phyloP scores from a whole-genome alignment of 2,888 invertebrate species.

The Gymnocheta viridis region DNA sequence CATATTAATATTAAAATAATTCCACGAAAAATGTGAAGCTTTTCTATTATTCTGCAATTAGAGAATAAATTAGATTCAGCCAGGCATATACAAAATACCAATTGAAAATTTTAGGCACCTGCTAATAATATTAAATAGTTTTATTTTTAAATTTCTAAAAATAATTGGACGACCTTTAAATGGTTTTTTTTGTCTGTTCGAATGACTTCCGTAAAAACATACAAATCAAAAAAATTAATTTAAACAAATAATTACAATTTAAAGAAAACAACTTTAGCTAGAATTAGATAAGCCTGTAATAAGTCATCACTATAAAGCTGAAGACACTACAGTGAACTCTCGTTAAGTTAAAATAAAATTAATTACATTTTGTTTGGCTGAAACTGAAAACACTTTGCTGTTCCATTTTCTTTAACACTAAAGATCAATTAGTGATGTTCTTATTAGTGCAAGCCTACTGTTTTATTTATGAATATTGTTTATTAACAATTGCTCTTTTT shows the following conservation, averaged over 20 bases:
- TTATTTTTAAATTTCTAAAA: conserved; percentile 24
- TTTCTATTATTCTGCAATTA: not conserved
- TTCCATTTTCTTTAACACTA: too few relatives aligned
- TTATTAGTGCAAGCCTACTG: not conserved
- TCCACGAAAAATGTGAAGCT: not conserved
- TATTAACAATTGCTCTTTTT: not conserved
- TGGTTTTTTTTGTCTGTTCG: not conserved
- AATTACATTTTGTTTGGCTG: too few relatives aligned
- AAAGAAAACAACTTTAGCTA: not conserved
- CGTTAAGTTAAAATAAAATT: not conserved
- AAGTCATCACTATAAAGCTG: not conserved
- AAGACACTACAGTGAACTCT: not conserved
- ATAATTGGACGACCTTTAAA: not conserved
- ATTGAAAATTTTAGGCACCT: conserved; percentile 5
- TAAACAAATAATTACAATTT: not conserved
- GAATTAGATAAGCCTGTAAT: not conserved
- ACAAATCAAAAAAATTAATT: not conserved
- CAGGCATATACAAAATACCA: not conserved
- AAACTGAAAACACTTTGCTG: too few relatives aligned
- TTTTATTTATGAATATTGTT: not conserved
- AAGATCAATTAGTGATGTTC: not conserved
- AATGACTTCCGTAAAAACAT: conserved; percentile 24
- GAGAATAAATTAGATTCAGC: not conserved
- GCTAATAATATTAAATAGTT: not conserved
- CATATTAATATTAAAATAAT: too few relatives aligned